Base-by-base conservation (phyloP, 2,888 invertebrate species). In the Arge pagana region DNA sequence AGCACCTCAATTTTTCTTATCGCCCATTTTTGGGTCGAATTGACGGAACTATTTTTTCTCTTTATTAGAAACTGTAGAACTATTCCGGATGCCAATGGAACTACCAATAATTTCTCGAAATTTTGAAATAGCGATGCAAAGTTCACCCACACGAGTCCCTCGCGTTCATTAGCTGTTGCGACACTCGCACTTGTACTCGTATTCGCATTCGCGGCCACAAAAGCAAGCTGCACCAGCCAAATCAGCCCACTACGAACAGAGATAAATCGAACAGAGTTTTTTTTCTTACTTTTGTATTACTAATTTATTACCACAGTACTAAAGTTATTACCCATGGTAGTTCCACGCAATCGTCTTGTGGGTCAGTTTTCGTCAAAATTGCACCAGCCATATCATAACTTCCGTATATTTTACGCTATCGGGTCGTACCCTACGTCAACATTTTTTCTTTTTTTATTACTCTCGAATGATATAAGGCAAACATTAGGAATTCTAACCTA, bases 221-320 rank as follows among this genome's bases (percentile, higher is more conserved):
- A n/a, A n/a, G n/a, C n/a, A n/a, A 40, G 26, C 40, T 40, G 40
- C 40, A 40, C 23, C 40, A 40, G 40, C 40, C 10, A 26, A 40
- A 40, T 40, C 40, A 24, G 11, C 40, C 40, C 40, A 40, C 40
- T 16, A 7, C 24, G 26, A 40, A 40, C 15, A 26, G n/a, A 21
- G 5, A n/a, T n/a, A n/a, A n/a, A n/a, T n/a, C 11, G 21, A 21
- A 2, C 21, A 8, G n/a, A 21, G 39, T n/a, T 7, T 39, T n/a
- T n/a, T n/a, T 39, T 39, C 40, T 24, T 23, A 40, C 40, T 40
- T 26, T 40, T 40, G 24, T 16, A 24, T 41, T 26, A 41, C 41
- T 26, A 41, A 41, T 41, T 41, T 41, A 41, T 41, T 41, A 41
- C 41, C 26, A 26, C 41, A 15, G 6, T 26, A 13, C 41, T 11